Evolutionary conservation across 2,113 vertebrate species (phyloP).

Genomic region (Cyprinus carpio): DNA sequence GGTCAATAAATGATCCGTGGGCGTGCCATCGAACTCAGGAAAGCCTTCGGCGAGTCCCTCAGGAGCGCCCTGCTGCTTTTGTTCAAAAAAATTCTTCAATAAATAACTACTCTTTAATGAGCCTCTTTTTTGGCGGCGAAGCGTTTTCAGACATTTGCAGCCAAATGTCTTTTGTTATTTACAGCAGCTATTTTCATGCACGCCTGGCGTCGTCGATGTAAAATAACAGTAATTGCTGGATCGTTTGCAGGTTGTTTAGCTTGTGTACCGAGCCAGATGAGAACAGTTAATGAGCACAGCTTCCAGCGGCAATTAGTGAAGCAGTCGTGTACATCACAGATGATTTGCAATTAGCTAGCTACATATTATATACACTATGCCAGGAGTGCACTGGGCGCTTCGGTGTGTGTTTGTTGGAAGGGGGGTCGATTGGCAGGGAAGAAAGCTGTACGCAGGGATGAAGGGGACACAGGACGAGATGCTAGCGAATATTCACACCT

Average conservation of each 20-base stretch:
- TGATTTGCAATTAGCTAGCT: slow-evolving; percentile 86
- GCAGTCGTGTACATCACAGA: slow-evolving; percentile 85
- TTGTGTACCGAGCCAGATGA: slow-evolving; percentile 92
- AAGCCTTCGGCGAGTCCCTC: slow-evolving; percentile 53
- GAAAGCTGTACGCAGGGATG: slow-evolving; percentile 12
- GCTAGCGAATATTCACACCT: slow-evolving; percentile 33
- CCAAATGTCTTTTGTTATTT: slow-evolving; percentile 87
- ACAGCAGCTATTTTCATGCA: slow-evolving; percentile 85
- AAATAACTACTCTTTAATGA: slow-evolving; percentile 74
- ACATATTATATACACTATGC: slow-evolving; percentile 63
- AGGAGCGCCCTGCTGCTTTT: slow-evolving; percentile 59
- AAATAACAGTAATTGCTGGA: slow-evolving; percentile 89
- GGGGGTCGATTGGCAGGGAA: slow-evolving; percentile 15
- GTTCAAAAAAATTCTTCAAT: slow-evolving; percentile 35
- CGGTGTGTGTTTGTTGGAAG: slow-evolving; percentile 39
- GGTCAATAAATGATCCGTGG: slow-evolving; percentile 69
- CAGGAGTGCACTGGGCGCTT: slow-evolving; percentile 48
- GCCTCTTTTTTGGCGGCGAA: slow-evolving; percentile 76
- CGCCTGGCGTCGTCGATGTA: slow-evolving; percentile 78
- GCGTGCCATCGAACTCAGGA: slow-evolving; percentile 58
- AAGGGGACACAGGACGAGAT: slow-evolving; percentile 32
- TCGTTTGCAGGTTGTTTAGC: slow-evolving; percentile 94
- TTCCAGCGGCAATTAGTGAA: slow-evolving; percentile 91
- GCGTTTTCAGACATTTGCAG: slow-evolving; percentile 76
- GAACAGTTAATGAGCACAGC: slow-evolving; percentile 94